Base-by-base conservation (phyloP, 2,888 invertebrate genomes). In the Deilephila porcellus region DNA sequence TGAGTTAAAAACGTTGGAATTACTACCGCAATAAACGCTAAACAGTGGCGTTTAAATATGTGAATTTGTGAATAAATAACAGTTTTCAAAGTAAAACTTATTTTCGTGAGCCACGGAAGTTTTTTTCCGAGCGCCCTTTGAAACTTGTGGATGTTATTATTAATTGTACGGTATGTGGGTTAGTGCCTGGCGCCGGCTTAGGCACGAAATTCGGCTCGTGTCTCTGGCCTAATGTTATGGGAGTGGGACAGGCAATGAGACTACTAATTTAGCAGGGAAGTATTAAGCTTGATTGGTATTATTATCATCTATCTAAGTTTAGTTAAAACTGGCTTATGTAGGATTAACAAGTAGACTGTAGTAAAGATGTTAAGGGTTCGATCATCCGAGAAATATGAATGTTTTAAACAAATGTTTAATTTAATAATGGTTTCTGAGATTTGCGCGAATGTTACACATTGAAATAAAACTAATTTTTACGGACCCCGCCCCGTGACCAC, bases 1-100 rank as follows among this genome's bases (percentile, higher is more conserved):
- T 20, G 71, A 53, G 72, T 70, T 60, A 70, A 62, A 63, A 72
- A 74, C 62, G 72, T 70, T 70, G 53, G 70, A 72, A 72, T 72
- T 60, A 74, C 70, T 67, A 64, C 73, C 60, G 70, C 53, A 73
- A 73, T 71, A 62, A 71, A 72, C 70, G 63, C 60, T 72, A 72
- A 72, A 63, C 62, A 70, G 29, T 56, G 34, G 70, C 72, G 64
- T 37, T 70, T 56, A 60, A 72, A 74, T 37, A 64, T 74, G 64
- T 70, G 45, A 74, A 64, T 60, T 45, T 34, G 72, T 60, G 37
- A 37, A 72, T 72, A 72, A 74, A 74, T 74, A 62, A 74, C 60
- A 25, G 67, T 52, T 67, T 67, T 25, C 52, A 67, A 67, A 67
- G 67, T 52, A 67, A n/a, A 67, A 67, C 67, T 67, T 67, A 67